Evolutionary conservation across 2,113 vertebrate genomes (phyloP).

Genomic region (Noturus placidus): DNA sequence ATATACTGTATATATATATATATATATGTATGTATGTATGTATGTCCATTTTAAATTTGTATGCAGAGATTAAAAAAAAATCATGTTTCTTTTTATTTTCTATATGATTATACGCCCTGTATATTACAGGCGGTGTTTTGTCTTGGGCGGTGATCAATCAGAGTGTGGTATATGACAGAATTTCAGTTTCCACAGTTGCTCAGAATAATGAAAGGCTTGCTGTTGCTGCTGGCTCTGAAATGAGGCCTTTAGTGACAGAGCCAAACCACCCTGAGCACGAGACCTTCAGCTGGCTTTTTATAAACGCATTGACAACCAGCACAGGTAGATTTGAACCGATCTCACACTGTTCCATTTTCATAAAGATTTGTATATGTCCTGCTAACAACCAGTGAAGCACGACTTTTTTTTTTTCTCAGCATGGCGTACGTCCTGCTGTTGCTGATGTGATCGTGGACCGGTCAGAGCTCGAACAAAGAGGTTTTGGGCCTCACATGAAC

Average conservation of each 20-base stretch:
- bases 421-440: slow-evolving; percentile 40
- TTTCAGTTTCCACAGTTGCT: slow-evolving; percentile 47
- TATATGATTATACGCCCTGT: slow-evolving; percentile 39
- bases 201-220: slow-evolving; percentile 48
- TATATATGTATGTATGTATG: too few species aligned
- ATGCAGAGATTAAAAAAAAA: slow-evolving; percentile 13
- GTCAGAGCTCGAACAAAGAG: slow-evolving; percentile 55
- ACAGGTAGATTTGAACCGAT: slow-evolving; percentile 27
- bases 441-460: slow-evolving; percentile 53
- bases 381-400: slow-evolving; percentile 27
- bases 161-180: slow-evolving; percentile 45
- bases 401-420: slow-evolving; percentile 9
- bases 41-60: slow-evolving; percentile 21
- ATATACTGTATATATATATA: too few species aligned
- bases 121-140: slow-evolving; percentile 28
- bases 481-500: slow-evolving; percentile 55
- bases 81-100: slow-evolving; percentile 27
- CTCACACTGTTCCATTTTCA: slow-evolving; percentile 29
- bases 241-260: slow-evolving; percentile 45
- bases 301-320: slow-evolving; percentile 10
- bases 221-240: slow-evolving; percentile 44
- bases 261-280: slow-evolving; percentile 33
- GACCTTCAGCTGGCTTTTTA: slow-evolving; percentile 18
- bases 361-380: slow-evolving; percentile 38
- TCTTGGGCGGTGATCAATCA: slow-evolving; percentile 40